Evolutionary conservation across 2,797 vertebrate genomes (phyloP).

Genomic region (Amazona finschi): DNA sequence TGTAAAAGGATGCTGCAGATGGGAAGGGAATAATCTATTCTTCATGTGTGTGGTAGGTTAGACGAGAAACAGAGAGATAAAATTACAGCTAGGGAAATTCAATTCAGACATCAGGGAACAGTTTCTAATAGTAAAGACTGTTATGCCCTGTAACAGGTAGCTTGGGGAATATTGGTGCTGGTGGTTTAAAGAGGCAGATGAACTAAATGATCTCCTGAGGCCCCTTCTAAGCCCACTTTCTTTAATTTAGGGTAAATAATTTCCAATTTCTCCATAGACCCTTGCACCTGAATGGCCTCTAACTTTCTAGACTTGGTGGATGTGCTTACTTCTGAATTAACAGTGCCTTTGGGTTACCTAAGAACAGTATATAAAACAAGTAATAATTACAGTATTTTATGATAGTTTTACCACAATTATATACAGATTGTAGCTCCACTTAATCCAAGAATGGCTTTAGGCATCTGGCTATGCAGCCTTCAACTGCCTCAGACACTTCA

Average conservation of each 20-base stretch:
- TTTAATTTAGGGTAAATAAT: neutral
- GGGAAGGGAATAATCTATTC: slow-evolving; percentile 20
- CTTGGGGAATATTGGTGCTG: neutral
- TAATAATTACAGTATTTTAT: neutral
- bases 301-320: neutral
- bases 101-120: slow-evolving; percentile 51
- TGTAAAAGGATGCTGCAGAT: neutral
- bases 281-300: neutral
- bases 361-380: neutral
- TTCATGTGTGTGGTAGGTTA: neutral
- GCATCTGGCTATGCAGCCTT: neutral
- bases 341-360: neutral
- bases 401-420: neutral
- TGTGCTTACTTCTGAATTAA: neutral
- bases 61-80: slow-evolving; percentile 23
- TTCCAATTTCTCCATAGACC: neutral
- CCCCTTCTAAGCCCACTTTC: neutral
- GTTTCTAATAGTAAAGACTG: slow-evolving; percentile 11
- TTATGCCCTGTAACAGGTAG: neutral
- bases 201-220: neutral
- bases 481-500: neutral
- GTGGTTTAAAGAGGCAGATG: neutral
- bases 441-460: slow-evolving; percentile 15
- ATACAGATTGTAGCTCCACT: neutral
- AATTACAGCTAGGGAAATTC: slow-evolving; percentile 38